Evolutionary conservation across 2,888 invertebrate genomes (phyloP).

Genomic region (Spodoptera littoralis): DNA sequence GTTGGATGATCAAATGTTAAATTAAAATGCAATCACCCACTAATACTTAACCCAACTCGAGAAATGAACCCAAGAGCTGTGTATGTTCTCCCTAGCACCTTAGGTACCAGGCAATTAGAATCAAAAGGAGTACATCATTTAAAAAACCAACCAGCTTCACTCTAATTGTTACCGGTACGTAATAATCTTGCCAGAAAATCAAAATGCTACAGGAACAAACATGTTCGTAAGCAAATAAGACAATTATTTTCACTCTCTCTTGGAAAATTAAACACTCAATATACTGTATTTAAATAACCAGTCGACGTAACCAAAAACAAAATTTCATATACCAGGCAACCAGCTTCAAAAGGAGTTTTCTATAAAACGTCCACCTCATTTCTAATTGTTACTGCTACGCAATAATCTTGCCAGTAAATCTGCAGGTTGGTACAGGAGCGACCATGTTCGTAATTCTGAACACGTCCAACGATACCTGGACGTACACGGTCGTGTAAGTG

Average conservation of each 20-base stretch:
- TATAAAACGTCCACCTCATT: slow-evolving; percentile 10
- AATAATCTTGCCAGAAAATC: slow-evolving; percentile 33
- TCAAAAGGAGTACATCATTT: not conserved
- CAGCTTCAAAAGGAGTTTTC: not conserved
- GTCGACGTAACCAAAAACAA: not conserved
- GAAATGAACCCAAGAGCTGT: too few relatives aligned
- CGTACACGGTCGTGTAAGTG: slow-evolving; percentile 12
- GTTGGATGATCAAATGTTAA: too few relatives aligned
- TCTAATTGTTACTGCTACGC: slow-evolving; percentile 14
- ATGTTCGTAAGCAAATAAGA: slow-evolving; percentile 2
- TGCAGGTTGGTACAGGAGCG: slow-evolving; percentile 15
- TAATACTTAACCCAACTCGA: too few relatives aligned
- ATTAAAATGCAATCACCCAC: too few relatives aligned
- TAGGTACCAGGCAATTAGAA: not conserved
- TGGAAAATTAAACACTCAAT: too few relatives aligned
- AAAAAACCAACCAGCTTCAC: slow-evolving; percentile 6
- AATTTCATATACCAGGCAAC: not conserved
- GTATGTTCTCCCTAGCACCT: not conserved
- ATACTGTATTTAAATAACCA: too few relatives aligned
- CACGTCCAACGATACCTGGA: slow-evolving; percentile 27
- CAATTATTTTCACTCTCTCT: too few relatives aligned
- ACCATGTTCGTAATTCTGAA: slow-evolving; percentile 20
- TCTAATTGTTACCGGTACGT: slow-evolving; percentile 15
- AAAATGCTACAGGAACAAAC: slow-evolving; percentile 3
- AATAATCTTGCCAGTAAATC: slow-evolving; percentile 33